A percentile compares a stretch with the other conserved stretches of the same genome.
These are phyloP conservation scores for Nymphalis c-album DNA, from an alignment of 2,888 invertebrate species.

Conservation along the genomic window DNA sequence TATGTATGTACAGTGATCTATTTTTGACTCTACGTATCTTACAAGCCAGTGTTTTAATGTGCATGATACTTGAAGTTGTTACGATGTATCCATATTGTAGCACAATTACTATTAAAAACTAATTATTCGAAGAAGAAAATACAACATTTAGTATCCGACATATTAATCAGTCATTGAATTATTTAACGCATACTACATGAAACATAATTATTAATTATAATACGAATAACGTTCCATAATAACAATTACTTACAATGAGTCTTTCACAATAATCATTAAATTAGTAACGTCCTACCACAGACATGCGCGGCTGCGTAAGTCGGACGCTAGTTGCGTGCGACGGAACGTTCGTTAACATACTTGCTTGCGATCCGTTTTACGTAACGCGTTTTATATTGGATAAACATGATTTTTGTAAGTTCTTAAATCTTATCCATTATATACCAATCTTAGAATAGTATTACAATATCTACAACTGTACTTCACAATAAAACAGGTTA, in stretches of 20 bases:
- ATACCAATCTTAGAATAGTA: background rate
- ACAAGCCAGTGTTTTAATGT: too few species aligned
- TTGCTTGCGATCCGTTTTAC: slow-evolving; percentile 22
- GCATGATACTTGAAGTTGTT: too few species aligned
- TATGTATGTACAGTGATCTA: too few species aligned
- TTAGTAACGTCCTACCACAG: slow-evolving; percentile 5
- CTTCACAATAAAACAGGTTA: too few species aligned
- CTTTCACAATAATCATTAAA: slow-evolving; percentile 25
- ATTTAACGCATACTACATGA: background rate
- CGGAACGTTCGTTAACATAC: slow-evolving; percentile 17
- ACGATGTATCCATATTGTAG: too few species aligned
- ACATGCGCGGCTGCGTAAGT: slow-evolving; percentile 24
- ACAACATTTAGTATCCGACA: too few species aligned
- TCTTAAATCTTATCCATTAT: background rate
- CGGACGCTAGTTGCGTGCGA: slow-evolving; percentile 22
- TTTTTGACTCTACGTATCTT: too few species aligned
- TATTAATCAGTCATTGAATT: background rate
- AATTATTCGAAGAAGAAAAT: too few species aligned
- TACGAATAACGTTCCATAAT: background rate
- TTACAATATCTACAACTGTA: too few species aligned
- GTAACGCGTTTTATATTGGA: slow-evolving; percentile 11
- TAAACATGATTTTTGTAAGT: background rate
- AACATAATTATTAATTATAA: slow-evolving; percentile 2
- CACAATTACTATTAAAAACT: too few species aligned
- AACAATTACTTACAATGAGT: slow-evolving; percentile 6